A percentile compares a stretch with the other conserved stretches of the same genome.
Conservation (phyloP, 2,888 invertebrate genomes). For the Luperina nickerlii region DNA sequence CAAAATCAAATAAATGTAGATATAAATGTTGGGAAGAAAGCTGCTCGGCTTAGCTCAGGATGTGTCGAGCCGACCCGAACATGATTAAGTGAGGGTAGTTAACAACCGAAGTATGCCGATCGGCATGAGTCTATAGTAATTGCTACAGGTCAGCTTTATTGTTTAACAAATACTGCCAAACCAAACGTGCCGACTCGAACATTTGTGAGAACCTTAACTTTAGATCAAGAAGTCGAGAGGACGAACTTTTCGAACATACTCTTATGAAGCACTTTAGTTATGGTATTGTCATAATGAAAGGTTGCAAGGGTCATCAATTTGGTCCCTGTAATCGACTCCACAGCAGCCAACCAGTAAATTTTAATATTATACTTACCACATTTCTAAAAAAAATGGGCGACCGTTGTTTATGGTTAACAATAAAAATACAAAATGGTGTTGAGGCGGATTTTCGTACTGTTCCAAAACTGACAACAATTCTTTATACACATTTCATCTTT, state of each 20-base stretch:
- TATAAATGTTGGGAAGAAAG: not conserved
- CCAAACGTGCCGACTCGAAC: not conserved
- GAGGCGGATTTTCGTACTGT: slow-evolving; percentile 26
- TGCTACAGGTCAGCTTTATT: not conserved
- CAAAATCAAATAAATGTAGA: too few relatives aligned
- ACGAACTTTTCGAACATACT: not conserved
- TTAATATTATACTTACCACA: slow-evolving; percentile 46
- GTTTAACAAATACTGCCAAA: not conserved
- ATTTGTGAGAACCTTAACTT: not conserved
- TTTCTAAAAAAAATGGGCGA: slow-evolving; percentile 37
- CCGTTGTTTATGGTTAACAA: slow-evolving; percentile 47
- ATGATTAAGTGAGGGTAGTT: not conserved
- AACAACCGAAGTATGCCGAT: not conserved
- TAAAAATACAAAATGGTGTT: slow-evolving; percentile 44
- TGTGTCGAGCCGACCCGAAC: too few relatives aligned
- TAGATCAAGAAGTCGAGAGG: not conserved
- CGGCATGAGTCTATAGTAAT: not conserved
- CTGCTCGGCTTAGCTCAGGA: not conserved
- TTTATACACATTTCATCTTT: slow-evolving; percentile 16
- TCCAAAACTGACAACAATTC: slow-evolving; percentile 19
- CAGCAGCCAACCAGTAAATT: slow-evolving; percentile 38
- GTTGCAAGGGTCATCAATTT: too few relatives aligned
- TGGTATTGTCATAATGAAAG: not conserved
- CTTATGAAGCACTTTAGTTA: not conserved
- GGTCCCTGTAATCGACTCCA: slow-evolving; percentile 33